These are phyloP conservation scores for Xylota sylvarum DNA, from an alignment of 2,888 invertebrate genomes.

Conservation along the genomic window DNA sequence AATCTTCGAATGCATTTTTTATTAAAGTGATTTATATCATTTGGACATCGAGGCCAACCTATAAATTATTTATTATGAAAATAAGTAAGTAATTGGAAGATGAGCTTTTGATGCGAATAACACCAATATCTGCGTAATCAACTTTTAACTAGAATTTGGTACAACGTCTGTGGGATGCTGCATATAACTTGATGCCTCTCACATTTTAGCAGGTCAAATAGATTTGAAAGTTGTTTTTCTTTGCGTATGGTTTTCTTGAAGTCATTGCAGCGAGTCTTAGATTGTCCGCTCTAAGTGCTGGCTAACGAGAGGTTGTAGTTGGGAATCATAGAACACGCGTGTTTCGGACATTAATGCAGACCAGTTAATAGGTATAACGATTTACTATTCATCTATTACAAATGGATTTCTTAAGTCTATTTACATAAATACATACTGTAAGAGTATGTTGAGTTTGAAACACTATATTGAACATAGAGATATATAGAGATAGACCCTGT, in stretches of 20 bases:
- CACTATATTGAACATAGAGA: no score
- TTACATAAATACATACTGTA: background rate
- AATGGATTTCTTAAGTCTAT: no score
- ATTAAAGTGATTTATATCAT: background rate
- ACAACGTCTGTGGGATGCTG: constrained; percentile 3
- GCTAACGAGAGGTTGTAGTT: constrained; percentile 12
- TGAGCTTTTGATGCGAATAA: background rate
- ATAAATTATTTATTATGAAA: constrained; percentile 15
- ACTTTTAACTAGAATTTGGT: constrained; percentile 17
- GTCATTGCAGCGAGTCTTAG: background rate
- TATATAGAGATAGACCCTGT: no score
- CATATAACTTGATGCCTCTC: constrained; percentile 21
- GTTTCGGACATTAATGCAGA: background rate
- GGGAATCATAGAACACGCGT: background rate
- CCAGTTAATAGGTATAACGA: background rate
- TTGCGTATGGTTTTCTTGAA: constrained; percentile 17
- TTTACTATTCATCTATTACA: constrained; percentile 6
- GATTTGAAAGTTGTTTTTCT: constrained; percentile 56
- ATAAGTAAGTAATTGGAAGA: constrained; percentile 7
- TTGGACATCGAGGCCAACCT: constrained; percentile 1
- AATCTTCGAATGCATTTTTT: background rate
- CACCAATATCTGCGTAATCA: background rate
- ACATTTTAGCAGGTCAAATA: constrained; percentile 38
- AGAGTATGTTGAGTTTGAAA: no score
- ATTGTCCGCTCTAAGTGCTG: background rate